Evolutionary conservation across 2,888 invertebrate genomes (phyloP), one percentile per base, ranked within the genome.

Genomic region (Chirona hameri): DNA sequence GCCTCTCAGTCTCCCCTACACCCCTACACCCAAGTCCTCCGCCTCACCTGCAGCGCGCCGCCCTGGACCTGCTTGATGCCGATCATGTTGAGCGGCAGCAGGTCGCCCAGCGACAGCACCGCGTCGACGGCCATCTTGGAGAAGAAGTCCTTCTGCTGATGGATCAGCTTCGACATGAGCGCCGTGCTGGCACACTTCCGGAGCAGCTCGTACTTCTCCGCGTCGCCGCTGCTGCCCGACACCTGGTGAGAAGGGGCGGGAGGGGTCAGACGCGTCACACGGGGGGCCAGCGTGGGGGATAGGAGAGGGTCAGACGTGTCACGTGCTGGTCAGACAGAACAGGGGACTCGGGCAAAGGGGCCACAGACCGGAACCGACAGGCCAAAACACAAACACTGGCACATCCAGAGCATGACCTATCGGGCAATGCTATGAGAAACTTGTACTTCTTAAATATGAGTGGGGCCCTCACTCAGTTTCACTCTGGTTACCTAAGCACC

Each of bases 91-190:
- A 99, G 89, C 0, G 99, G 98, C 85, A 99, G 89, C 29, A 97
- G 90, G 60, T 94, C 93, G 88, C 99, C 99, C 84, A 99, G 89
- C 27, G 92, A 91, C 86, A 96, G 90, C 0, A 99, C 99, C 80
- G 99, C 99, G 87, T 99, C 97, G 0, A 99, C 99, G 12, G 98
- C 98, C 93, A 99, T 97, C 88, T 93, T 93, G 55, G 98, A 93
- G 89, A 99, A 99, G 90, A 97, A 97, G 79, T 93, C 94, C 88
- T 96, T 96, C 88, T 99, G 98, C 86, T 94, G 95, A 87, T 98
- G 95, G 86, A 99, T 97, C 85, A 99, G 90, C 89, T 99, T 99
- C 0, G 98, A 98, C 84, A 96, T 97, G 91, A 99, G 92, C 0
- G 99, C 97, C 0, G 99, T 99, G 0, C 94, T 92, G 0, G 99